A percentile compares a stretch with the other conserved stretches of the same genome.
These are phyloP conservation scores for Brachionichthys hirsutus DNA, from an alignment of 2,113 vertebrate species.

Conservation along the genomic window DNA sequence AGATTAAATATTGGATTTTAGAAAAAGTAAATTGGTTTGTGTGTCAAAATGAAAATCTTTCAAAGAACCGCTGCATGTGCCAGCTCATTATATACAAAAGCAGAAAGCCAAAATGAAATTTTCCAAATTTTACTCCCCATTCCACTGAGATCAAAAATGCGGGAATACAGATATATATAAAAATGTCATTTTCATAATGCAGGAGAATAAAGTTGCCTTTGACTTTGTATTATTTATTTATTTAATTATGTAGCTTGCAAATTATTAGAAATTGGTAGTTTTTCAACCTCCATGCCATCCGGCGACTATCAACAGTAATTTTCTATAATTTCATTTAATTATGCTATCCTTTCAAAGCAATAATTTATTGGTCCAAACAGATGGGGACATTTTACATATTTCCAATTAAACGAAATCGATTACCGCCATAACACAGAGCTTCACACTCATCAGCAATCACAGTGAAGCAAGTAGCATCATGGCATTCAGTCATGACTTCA, in stretches of 20 bases:
- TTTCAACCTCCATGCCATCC: no score
- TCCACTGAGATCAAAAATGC: not conserved
- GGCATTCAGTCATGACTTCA: not conserved
- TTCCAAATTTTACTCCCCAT: not conserved
- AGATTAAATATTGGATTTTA: slow-evolving; percentile 9
- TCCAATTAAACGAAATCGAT: no score
- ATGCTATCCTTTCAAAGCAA: not conserved
- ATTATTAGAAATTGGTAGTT: not conserved
- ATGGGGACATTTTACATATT: no score
- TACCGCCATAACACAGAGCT: no score
- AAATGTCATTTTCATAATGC: not conserved
- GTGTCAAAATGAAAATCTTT: slow-evolving; percentile 2
- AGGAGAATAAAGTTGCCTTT: no score
- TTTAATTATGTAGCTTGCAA: not conserved
- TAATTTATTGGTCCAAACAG: no score
- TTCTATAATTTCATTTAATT: not conserved
- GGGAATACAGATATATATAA: not conserved
- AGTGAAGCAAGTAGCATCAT: no score
- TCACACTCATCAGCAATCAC: no score
- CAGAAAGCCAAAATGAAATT: not conserved
- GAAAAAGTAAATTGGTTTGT: slow-evolving; percentile 10
- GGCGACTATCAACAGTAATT: not conserved
- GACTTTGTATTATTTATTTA: no score
- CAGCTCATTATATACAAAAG: not conserved
- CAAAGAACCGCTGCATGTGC: not conserved